These are phyloP conservation scores for Cryptocephalus moraei DNA, from an alignment of 2,888 invertebrate species.

Conservation along the genomic window DNA sequence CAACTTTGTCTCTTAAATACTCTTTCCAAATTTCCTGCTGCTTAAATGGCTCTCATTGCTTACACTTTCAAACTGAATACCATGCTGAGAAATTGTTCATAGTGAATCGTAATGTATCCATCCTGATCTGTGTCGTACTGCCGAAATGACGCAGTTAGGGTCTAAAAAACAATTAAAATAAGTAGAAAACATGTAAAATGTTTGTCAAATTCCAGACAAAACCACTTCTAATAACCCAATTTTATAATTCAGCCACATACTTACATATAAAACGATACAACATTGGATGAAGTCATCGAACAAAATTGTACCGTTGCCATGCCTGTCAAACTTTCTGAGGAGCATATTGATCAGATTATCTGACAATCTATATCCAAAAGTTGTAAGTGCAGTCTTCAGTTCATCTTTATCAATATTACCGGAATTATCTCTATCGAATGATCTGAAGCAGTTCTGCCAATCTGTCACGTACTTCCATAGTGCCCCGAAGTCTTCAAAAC, in stretches of 20 bases:
- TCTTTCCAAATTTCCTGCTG: no score
- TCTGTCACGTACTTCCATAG: slow-evolving; percentile 98
- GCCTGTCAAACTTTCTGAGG: slow-evolving; percentile 88
- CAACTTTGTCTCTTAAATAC: no score
- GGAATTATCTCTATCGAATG: slow-evolving; percentile 86
- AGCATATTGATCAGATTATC: slow-evolving; percentile 72
- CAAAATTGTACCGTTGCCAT: slow-evolving; percentile 79
- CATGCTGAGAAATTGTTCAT: slow-evolving; percentile 91
- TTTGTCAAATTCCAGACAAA: neutral
- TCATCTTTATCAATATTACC: slow-evolving; percentile 88
- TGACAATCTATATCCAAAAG: slow-evolving; percentile 83
- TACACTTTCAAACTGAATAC: slow-evolving; percentile 72
- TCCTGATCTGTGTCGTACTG: slow-evolving; percentile 86
- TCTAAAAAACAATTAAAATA: slow-evolving; percentile 46
- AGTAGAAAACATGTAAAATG: slow-evolving; percentile 24
- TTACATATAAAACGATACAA: slow-evolving; percentile 85
- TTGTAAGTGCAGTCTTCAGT: slow-evolving; percentile 78
- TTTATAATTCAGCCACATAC: no score
- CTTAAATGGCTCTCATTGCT: slow-evolving; percentile 13
- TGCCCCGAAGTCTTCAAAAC: slow-evolving; percentile 90
- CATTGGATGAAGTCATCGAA: slow-evolving; percentile 99
- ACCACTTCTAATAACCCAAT: neutral
- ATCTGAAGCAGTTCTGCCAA: slow-evolving; percentile 93
- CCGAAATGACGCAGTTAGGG: slow-evolving; percentile 78
- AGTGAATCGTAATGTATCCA: slow-evolving; percentile 90